Evolutionary conservation across 2,888 invertebrate species (phyloP), one percentile per base, ranked within the genome.

Genomic region (Dryomyza anilis): DNA sequence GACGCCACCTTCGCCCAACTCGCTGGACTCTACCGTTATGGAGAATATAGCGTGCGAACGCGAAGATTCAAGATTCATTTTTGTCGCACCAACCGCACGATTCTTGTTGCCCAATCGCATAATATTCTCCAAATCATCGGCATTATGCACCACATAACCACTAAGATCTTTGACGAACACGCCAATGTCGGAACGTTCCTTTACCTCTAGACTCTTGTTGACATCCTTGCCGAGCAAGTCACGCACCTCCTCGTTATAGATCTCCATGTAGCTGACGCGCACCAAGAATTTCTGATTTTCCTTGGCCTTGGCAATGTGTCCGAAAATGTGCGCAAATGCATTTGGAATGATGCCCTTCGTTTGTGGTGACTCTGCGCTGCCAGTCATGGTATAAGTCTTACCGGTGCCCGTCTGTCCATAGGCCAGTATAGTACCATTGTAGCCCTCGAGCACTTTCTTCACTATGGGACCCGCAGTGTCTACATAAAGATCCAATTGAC

Each of bases 351-450:
- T 96, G 50, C 99, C 99, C 66, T 94, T 88, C 8, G 94, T 86
- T 77, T 98, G 96, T 0, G 96, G 93, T 14, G 92, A 91, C 2
- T 91, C 87, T 70, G 94, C 88, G 66, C 91, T 89, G 0, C 99
- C 99, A 1, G 96, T 94, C 98, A 99, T 98, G 0, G 99, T 99
- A 83, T 92, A 98, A 0, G 99, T 99, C 85, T 99, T 99, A 8
- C 99, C 99, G 0, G 98, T 99, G 19, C 99, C 98, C 0, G 94
- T 94, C 85, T 94, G 94, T 0, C 94, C 94, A 77, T 95, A 95
- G 0, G 94, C 94, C 81, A 94, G 89, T 72, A 95, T 94, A 0
- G 92, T 93, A 69, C 98, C 98, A 85, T 99, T 99, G 85, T 97
- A 99, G 0, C 98, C 98, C 75, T 93, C 92, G 8, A 99, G 86